A percentile compares a stretch with the other conserved stretches of the same genome.
These are phyloP conservation scores for Hemaris fuciformis DNA, from an alignment of 2,888 invertebrate genomes.

Conservation along the genomic window DNA sequence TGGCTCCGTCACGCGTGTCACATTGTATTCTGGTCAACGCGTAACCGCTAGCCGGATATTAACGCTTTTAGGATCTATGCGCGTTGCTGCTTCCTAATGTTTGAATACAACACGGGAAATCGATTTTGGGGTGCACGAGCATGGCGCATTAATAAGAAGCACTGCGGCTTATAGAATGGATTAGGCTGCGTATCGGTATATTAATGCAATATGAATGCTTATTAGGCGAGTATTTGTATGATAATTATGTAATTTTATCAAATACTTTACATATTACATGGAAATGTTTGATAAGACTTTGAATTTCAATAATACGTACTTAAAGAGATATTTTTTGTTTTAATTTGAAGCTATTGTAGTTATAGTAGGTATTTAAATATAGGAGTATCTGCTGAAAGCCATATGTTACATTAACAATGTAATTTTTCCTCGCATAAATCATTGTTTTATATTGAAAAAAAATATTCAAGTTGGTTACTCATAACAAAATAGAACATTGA, in stretches of 20 bases:
- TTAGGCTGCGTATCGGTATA: neutral
- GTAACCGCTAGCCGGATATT: conserved; percentile 71
- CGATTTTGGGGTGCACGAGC: conserved; percentile 2
- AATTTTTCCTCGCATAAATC: neutral
- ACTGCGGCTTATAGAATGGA: neutral
- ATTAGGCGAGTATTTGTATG: too few species aligned
- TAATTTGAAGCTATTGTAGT: too few species aligned
- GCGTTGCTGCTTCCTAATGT: conserved; percentile 28
- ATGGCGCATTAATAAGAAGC: neutral
- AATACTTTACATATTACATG: too few species aligned
- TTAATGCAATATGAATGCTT: too few species aligned
- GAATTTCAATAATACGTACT: too few species aligned
- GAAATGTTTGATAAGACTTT: too few species aligned
- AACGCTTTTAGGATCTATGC: conserved; percentile 44
- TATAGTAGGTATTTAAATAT: too few species aligned
- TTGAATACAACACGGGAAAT: conserved; percentile 13
- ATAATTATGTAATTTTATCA: too few species aligned
- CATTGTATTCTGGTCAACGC: conserved; percentile 52
- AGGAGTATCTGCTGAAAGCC: too few species aligned
- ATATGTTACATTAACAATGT: too few species aligned
- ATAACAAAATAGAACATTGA: neutral
- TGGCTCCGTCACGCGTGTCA: conserved; percentile 56
- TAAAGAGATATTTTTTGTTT: too few species aligned
- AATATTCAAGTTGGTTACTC: neutral
- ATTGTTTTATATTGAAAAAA: neutral